Conservation (phyloP, 1,140 invertebrate species). For the Drosophila lowei region DNA sequence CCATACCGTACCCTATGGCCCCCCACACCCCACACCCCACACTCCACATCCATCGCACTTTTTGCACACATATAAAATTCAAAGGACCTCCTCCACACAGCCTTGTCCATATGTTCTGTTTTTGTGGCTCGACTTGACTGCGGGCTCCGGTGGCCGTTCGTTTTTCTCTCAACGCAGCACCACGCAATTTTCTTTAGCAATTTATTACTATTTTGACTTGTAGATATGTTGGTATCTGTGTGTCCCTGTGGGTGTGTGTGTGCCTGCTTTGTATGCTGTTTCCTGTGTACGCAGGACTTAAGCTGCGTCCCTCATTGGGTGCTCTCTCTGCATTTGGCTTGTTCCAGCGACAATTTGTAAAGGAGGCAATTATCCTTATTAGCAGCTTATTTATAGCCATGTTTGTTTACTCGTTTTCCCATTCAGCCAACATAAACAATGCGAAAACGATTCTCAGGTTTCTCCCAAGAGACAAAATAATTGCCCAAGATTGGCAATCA, state of each 20-base stretch:
- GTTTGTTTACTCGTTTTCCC: slow-evolving; percentile 68
- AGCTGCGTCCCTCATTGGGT: not conserved
- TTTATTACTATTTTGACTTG: slow-evolving; percentile 81
- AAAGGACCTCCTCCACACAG: slow-evolving; percentile 66
- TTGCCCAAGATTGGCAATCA: slow-evolving; percentile 30
- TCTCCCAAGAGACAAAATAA: slow-evolving; percentile 21
- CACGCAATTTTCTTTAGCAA: slow-evolving; percentile 70
- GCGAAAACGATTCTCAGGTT: slow-evolving; percentile 30
- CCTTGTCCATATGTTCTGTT: slow-evolving; percentile 66
- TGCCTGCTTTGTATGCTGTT: no score
- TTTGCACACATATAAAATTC: slow-evolving; percentile 55
- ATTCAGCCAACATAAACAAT: slow-evolving; percentile 55
- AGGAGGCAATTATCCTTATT: slow-evolving; percentile 81
- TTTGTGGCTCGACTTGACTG: slow-evolving; percentile 33
- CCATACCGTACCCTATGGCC: not conserved
- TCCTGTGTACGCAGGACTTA: slow-evolving; percentile 4
- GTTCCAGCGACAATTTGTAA: slow-evolving; percentile 69
- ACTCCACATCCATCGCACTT: not conserved
- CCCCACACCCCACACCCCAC: not conserved
- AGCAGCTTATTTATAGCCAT: slow-evolving; percentile 78
- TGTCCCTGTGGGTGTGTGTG: not conserved
- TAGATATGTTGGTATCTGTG: slow-evolving; percentile 40
- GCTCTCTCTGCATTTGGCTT: not conserved
- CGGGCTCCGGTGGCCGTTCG: slow-evolving; percentile 13
- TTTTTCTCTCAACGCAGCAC: not conserved